These are phyloP conservation scores for Hydropsyche betteni DNA, from an alignment of 2,888 invertebrate species.

Conservation along the genomic window DNA sequence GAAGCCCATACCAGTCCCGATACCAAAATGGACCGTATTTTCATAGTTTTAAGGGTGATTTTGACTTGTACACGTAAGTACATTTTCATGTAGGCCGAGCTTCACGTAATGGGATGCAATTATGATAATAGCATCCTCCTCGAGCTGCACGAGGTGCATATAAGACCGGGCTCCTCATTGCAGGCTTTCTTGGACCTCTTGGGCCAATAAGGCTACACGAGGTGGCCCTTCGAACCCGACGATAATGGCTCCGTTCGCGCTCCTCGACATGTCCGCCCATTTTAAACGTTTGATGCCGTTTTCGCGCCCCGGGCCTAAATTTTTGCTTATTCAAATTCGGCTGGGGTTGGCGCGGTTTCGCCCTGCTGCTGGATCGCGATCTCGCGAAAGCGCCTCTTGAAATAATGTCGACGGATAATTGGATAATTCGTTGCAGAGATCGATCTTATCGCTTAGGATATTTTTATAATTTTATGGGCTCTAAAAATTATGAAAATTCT, in stretches of 20 bases:
- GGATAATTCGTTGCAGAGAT: constrained; percentile 19
- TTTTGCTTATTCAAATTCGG: constrained; percentile 17
- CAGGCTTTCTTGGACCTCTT: background rate
- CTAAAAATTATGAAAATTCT: constrained; percentile 13
- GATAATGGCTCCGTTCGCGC: constrained; percentile 32
- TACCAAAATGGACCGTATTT: constrained; percentile 27
- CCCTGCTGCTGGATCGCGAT: background rate
- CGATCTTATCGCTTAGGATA: constrained; percentile 25
- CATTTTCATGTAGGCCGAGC: constrained; percentile 47
- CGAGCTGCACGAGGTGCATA: constrained; percentile 34
- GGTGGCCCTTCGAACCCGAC: constrained; percentile 10
- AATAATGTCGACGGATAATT: background rate
- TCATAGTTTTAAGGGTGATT: constrained; percentile 6
- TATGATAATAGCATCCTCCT: constrained; percentile 52
- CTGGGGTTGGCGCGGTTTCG: background rate
- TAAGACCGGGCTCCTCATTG: constrained; percentile 26
- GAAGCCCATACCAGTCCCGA: background rate
- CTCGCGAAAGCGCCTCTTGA: constrained; percentile 2
- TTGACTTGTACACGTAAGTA: constrained; percentile 12
- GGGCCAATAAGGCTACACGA: constrained; percentile 9
- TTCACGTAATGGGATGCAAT: constrained; percentile 53
- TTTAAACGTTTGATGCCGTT: background rate
- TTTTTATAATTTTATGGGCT: constrained; percentile 22
- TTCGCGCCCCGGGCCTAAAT: background rate
- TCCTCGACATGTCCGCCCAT: constrained; percentile 19